Conservation (phyloP, 2,113 vertebrate genomes). For the Tonatia bakeri region DNA sequence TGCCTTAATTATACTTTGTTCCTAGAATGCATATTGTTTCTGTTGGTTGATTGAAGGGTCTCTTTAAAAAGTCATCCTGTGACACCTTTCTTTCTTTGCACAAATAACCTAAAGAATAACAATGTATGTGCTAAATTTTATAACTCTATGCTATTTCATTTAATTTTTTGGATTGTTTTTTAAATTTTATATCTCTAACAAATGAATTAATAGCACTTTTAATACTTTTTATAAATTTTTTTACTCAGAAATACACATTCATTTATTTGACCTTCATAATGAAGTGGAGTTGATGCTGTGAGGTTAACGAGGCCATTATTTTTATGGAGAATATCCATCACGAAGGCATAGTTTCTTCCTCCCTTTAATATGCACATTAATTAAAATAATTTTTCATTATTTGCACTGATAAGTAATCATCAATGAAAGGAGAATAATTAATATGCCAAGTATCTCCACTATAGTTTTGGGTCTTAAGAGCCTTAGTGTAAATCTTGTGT, state of each 20-base stretch:
- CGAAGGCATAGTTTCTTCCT: conserved; percentile 66
- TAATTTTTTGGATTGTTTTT: not conserved
- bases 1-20: not conserved
- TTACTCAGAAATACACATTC: conserved; percentile 62
- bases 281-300: conserved; percentile 67
- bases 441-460: conserved; percentile 19
- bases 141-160: not conserved
- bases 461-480: not conserved
- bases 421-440: conserved; percentile 57
- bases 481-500: not conserved
- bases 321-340: conserved; percentile 71
- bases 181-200: not conserved
- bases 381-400: conserved; percentile 72
- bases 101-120: not conserved
- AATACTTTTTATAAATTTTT: conserved; percentile 38
- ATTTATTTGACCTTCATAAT: conserved; percentile 76
- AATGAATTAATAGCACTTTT: not conserved
- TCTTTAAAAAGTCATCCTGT: not conserved
- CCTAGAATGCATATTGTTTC: not conserved
- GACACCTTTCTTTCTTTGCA: not conserved
- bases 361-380: conserved; percentile 70
- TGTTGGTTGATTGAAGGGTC: not conserved
- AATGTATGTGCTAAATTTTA: not conserved
- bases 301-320: conserved; percentile 78
- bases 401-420: conserved; percentile 71